Evolutionary conservation across 23 tunicate genomes (phyloP).

Genomic region (Ciona savignyi): DNA sequence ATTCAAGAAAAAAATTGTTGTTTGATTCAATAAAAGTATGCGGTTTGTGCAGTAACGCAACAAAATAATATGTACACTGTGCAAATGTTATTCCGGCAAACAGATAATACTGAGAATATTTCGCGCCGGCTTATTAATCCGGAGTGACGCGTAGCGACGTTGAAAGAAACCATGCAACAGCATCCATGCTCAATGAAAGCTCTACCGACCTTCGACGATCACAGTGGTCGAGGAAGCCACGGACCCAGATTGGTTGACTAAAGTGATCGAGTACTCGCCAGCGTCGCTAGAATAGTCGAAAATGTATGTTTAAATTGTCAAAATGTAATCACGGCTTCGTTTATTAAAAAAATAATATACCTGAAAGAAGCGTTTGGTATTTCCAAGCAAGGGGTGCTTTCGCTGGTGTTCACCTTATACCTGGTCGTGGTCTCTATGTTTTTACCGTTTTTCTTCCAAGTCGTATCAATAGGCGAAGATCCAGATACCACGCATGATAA

Average conservation of each 20-base stretch:
- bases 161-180: background rate
- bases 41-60: too few relatives aligned
- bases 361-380: conserved; percentile 56
- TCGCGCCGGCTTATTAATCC: too few relatives aligned
- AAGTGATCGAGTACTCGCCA: conserved; percentile 76
- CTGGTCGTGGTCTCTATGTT: conserved; percentile 19
- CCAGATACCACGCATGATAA: conserved; percentile 66
- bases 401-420: conserved; percentile 26
- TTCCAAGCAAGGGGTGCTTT: conserved; percentile 52
- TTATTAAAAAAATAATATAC: conserved; percentile 2
- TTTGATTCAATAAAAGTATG: background rate
- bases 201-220: conserved; percentile 82
- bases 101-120: too few relatives aligned
- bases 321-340: background rate
- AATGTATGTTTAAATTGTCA: too few relatives aligned
- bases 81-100: too few relatives aligned
- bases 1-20: background rate
- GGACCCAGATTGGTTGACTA: conserved; percentile 55
- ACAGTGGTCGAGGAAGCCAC: conserved; percentile 70
- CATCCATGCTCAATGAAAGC: background rate
- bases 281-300: conserved; percentile 47
- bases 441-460: conserved; percentile 62
- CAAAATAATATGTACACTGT: too few relatives aligned
- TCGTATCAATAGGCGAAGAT: conserved; percentile 60
- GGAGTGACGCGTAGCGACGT: background rate